Conservation (phyloP, 1,140 invertebrate genomes). For the Drosophila erecta region DNA sequence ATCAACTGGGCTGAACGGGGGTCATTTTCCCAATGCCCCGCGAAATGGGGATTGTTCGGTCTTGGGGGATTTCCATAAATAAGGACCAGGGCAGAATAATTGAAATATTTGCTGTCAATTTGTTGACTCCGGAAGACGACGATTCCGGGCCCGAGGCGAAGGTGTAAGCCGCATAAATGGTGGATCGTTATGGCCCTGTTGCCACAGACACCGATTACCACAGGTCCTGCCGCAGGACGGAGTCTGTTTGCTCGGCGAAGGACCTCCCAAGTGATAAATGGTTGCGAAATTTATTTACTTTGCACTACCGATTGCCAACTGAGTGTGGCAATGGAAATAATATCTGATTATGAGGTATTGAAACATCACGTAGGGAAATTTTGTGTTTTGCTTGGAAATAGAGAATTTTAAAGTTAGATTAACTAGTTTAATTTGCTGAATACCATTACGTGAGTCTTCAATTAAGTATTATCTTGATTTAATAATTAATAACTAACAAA, state of each 20-base stretch:
- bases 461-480: too few species aligned
- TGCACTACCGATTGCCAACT: slow-evolving; percentile 9
- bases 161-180: slow-evolving; percentile 79
- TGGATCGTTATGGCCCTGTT: slow-evolving; percentile 65
- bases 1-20: slow-evolving; percentile 28
- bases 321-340: slow-evolving; percentile 51
- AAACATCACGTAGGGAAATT: slow-evolving; percentile 26
- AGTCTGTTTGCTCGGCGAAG: slow-evolving; percentile 39
- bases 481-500: too few species aligned
- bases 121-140: slow-evolving; percentile 64
- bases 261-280: slow-evolving; percentile 62
- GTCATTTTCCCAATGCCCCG: slow-evolving; percentile 22
- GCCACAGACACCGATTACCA: slow-evolving; percentile 47
- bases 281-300: slow-evolving; percentile 45
- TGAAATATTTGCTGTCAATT: slow-evolving; percentile 82
- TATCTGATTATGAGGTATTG: slow-evolving; percentile 46
- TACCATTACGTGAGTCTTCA: too few species aligned
- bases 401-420: too few species aligned
- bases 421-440: too few species aligned
- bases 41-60: slow-evolving; percentile 7
- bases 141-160: slow-evolving; percentile 59
- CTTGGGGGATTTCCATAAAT: slow-evolving; percentile 56
- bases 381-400: neutral
- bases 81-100: slow-evolving; percentile 63
- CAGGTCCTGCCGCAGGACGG: slow-evolving; percentile 32